Conservation (phyloP, 2,113 vertebrate genomes). For the Scomber japonicus region DNA sequence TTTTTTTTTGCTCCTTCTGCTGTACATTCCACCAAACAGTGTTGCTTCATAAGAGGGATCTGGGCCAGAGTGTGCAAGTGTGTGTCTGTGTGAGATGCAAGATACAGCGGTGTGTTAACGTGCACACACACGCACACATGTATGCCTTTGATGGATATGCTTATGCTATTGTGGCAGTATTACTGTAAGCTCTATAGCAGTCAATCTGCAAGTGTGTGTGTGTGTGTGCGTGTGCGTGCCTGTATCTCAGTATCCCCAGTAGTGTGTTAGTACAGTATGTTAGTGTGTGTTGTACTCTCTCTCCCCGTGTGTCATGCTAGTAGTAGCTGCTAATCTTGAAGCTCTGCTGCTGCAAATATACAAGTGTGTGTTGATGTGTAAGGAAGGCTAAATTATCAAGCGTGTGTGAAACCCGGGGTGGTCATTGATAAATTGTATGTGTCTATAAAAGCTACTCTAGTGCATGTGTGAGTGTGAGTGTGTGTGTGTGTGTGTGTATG, state of each 20-base stretch:
- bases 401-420: conserved; percentile 13
- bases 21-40: conserved; percentile 77
- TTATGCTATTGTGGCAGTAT: conserved; percentile 52
- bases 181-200: conserved; percentile 14
- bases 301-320: conserved; percentile 38
- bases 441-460: background rate
- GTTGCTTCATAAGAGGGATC: conserved; percentile 70
- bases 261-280: conserved; percentile 40
- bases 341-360: conserved; percentile 35
- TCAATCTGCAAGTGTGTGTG: background rate
- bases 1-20: conserved; percentile 52
- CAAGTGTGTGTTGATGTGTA: conserved; percentile 24
- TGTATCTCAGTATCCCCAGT: conserved; percentile 11
- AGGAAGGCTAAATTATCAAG: conserved; percentile 42
- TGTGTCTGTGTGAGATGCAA: conserved; percentile 37
- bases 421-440: conserved; percentile 19
- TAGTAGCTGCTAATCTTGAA: conserved; percentile 62
- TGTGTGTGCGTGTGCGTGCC: no score
- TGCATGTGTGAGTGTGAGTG: conserved; percentile 3
- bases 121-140: conserved; percentile 28
- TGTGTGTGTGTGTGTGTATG: conserved; percentile 3
- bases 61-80: conserved; percentile 70
- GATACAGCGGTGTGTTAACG: conserved; percentile 50
- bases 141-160: conserved; percentile 52
- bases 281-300: conserved; percentile 31